Base-by-base conservation (phyloP, 2,888 invertebrate genomes). In the Laspeyria flexula region DNA sequence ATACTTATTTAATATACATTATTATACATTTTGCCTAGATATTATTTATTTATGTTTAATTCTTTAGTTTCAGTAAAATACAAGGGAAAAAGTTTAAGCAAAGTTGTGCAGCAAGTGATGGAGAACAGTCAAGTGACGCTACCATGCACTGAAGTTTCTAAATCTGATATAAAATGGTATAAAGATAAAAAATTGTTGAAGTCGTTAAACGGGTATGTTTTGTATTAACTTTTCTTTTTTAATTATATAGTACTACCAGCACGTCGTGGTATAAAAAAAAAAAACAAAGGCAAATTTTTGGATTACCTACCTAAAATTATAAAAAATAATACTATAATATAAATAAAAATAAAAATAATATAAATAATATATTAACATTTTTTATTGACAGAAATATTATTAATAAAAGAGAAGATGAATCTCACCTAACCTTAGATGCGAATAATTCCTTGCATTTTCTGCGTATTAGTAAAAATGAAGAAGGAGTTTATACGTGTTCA, bases 401-500 rank as follows among this genome's bases (percentile, higher is more conserved):
- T 62, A 69, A 45, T 13, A 66, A 67, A 12, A 78, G 77, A 44
- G 83, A 89, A 59, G 71, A 77, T 9, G 89, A 88, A 62, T 88
- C 91, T 1, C 83, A 89, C 65, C 80, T 94, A 35, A 78, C 93
- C 5, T 91, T 94, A 1, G 94, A 94, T 65, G 83, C 89, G 0
- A 94, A 93, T 62, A 93, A 91, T 31, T 93, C 93, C 1, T 73
- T 95, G 16, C 94, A 94, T 73, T 81, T 95, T 33, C 81, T 90
- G 58, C 93, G 94, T 50, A 94, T 95, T 0, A 93, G 93, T 10
- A 86, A 89, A 58, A 83, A 90, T 0, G 96, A 96, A 77, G 93
- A 94, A 54, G 96, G 96, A 9, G 93, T 93, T 70, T 96, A 96
- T 76, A 93, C 93, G 0, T 96, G 96, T 77, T 87, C 89, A 50